Conservation (phyloP, 1,140 invertebrate genomes). For the Babylonia areolata region DNA sequence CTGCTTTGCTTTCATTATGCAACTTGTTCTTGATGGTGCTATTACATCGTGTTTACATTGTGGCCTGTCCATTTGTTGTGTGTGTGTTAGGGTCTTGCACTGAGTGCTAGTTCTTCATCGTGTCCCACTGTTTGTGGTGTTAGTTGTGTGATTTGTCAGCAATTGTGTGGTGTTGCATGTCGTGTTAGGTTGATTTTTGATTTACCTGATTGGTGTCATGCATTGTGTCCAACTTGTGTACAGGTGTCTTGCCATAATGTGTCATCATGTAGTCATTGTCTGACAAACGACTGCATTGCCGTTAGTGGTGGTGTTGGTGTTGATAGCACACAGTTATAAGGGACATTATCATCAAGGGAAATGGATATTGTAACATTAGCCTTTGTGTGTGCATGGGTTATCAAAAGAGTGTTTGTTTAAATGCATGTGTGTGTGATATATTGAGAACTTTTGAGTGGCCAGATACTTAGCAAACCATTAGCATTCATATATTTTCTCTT, state of each 20-base stretch:
- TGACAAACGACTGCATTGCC: background rate
- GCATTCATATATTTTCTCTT: too few species aligned
- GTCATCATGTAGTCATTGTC: background rate
- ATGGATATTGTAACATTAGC: too few species aligned
- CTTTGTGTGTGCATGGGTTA: too few species aligned
- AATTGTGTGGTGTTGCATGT: too few species aligned
- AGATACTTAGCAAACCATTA: too few species aligned
- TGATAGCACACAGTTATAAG: background rate
- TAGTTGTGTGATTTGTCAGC: background rate
- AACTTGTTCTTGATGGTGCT: background rate
- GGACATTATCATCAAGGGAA: too few species aligned
- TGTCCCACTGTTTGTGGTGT: too few species aligned
- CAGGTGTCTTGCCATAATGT: constrained; percentile 5
- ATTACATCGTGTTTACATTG: background rate
- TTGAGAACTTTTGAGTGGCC: too few species aligned
- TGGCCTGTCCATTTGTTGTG: background rate
- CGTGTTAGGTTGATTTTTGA: too few species aligned
- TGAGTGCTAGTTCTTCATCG: background rate
- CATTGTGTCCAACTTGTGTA: background rate
- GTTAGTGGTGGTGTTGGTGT: background rate
- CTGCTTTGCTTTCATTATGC: background rate
- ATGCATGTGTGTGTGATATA: too few species aligned
- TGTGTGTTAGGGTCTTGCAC: background rate
- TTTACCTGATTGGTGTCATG: background rate
- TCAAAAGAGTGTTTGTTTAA: too few species aligned